Evolutionary conservation across 2,888 invertebrate genomes (phyloP).

Genomic region (Melieria crassipennis): DNA sequence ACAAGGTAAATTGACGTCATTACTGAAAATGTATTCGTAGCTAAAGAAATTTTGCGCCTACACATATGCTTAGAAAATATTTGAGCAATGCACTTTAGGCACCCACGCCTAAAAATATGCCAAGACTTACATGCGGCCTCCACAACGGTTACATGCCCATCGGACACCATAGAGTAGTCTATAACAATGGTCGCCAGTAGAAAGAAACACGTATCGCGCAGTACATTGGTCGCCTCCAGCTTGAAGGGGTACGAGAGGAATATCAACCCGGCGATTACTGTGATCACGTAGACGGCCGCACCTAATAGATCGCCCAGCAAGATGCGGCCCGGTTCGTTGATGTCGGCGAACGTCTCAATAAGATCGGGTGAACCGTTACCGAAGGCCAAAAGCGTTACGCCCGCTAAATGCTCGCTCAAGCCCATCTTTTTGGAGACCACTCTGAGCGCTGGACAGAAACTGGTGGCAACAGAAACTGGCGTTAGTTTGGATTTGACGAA

Average conservation of each 20-base stretch:
- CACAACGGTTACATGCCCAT: constrained; percentile 39
- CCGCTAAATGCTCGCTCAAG: constrained; percentile 70
- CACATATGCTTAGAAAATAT: neutral
- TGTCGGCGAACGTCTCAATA: constrained; percentile 70
- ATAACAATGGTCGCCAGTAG: constrained; percentile 46
- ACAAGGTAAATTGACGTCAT: constrained; percentile 46
- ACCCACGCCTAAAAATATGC: neutral
- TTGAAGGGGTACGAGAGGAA: constrained; percentile 69
- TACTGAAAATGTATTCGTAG: constrained; percentile 37
- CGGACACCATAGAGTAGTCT: constrained; percentile 44
- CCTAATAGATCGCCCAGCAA: constrained; percentile 67
- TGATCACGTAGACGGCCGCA: constrained; percentile 72
- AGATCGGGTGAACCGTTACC: constrained; percentile 78
- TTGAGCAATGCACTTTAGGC: neutral
- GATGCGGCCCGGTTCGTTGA: constrained; percentile 60
- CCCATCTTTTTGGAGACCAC: constrained; percentile 66
- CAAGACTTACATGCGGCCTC: constrained; percentile 46
- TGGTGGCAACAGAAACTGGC: constrained; percentile 44
- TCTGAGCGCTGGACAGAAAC: constrained; percentile 69
- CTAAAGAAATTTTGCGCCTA: neutral
- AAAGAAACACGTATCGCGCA: constrained; percentile 51
- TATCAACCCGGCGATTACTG: constrained; percentile 71
- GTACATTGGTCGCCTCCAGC: constrained; percentile 43
- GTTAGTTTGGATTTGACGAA: neutral
- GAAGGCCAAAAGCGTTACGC: constrained; percentile 75